These are phyloP conservation scores for Oligia strigilis DNA, from an alignment of 2,888 invertebrate genomes.

Conservation along the genomic window DNA sequence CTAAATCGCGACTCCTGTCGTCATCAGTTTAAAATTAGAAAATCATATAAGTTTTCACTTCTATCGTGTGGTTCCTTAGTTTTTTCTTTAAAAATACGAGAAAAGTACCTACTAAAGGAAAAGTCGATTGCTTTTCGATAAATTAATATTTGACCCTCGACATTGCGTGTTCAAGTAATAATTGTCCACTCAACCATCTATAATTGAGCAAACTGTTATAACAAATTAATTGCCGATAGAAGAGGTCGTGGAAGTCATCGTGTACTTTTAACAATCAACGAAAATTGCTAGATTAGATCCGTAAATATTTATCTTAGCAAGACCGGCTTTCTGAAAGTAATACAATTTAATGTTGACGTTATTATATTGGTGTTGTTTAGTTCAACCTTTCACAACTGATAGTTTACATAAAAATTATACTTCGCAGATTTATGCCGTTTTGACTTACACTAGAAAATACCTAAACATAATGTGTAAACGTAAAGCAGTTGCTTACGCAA, in stretches of 20 bases:
- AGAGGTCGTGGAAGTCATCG: background rate
- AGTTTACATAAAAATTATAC: too few species aligned
- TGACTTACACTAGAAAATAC: too few species aligned
- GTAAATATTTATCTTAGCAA: background rate
- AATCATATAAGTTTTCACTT: background rate
- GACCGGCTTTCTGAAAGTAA: background rate
- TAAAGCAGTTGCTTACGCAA: background rate
- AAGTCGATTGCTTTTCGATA: background rate
- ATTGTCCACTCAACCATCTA: conserved; percentile 5
- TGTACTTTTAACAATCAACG: conserved; percentile 1
- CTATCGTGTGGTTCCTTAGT: background rate
- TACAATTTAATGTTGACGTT: background rate
- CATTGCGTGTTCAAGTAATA: conserved; percentile 30
- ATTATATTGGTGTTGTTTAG: background rate
- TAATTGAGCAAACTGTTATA: conserved; percentile 11
- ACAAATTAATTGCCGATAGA: conserved; percentile 2
- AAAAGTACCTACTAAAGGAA: background rate
- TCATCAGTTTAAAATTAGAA: background rate
- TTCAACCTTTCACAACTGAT: background rate
- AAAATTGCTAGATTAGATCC: background rate
- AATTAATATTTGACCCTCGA: conserved; percentile 14
- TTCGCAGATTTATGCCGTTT: background rate
- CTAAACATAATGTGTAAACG: background rate
- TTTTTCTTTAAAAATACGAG: background rate
- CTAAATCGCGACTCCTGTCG: too few species aligned